Base-by-base conservation (phyloP, 2,113 vertebrate species). In the Verasper variegatus region DNA sequence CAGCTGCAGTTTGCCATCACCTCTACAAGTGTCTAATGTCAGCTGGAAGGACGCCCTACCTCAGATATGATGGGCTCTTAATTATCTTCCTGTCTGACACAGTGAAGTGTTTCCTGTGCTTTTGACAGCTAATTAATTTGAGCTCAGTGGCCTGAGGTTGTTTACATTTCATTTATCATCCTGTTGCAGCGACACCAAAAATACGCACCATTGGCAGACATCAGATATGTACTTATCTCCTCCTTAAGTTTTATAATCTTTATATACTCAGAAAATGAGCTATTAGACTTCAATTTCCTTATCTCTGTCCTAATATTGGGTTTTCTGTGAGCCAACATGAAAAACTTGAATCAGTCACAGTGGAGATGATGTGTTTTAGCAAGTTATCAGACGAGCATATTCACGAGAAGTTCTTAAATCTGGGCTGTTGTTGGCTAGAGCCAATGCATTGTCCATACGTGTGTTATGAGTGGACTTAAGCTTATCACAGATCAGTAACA, bases 1-100 rank as follows among this genome's bases (percentile, higher is more conserved):
- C 72, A 65, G 77, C 80, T 83, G 73, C 73, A 76, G 51, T 1
- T 35, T 54, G 71, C 74, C 81, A 27, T 84, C 82, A 62, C 68
- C 67, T 78, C 74, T 4, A 57, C 6, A 23, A 64, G 75, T 31
- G 71, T 64, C n/a, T 65, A 27, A 70, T n/a, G 35, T 68, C 26
- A 42, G 26, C 65, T 75, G 68, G 61, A 86, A 74, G 81, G 76
- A 59, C 18, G 18, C 58, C 64, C 27, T 21, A 6, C 3, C 23
- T 66, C 4, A 1, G 18, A 17, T 51, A 27, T 49, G 74, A 66
- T 18, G 31, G 47, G 14, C 0, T 21, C 71, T 73, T 58, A 51
- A 80, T 78, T 55, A 62, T 51, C 31, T 42, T 3, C 6, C 58
- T 10, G n/a, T 59, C 24, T 23, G 49, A 20, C 58, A 59, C 62